Percentiles rank a stretch among this genome's conserved stretches.
Evolutionary conservation across 2,888 invertebrate genomes (phyloP).

Genomic region (Pollenia amentaria): DNA sequence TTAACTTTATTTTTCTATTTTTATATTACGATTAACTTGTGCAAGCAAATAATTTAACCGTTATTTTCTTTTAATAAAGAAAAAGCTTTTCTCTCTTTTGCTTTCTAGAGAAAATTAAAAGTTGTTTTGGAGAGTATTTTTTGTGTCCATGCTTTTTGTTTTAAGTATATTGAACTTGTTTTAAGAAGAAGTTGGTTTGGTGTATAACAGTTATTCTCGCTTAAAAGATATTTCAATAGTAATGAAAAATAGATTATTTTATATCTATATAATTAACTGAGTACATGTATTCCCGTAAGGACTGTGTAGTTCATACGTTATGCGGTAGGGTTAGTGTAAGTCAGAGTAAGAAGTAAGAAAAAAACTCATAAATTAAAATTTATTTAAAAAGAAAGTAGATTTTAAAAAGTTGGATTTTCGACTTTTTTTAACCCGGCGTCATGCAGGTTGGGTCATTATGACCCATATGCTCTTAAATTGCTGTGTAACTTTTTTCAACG

Average conservation of each 20-base stretch:
- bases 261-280: background rate
- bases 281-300: background rate
- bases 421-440: too few relatives aligned
- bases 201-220: slow-evolving; percentile 54
- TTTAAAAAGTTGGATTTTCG: too few relatives aligned
- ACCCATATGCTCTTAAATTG: too few relatives aligned
- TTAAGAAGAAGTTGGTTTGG: background rate
- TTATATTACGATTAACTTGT: background rate
- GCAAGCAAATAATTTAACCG: background rate
- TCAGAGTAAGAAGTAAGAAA: slow-evolving; percentile 24
- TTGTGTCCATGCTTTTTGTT: background rate
- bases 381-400: too few relatives aligned
- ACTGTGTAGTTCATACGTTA: slow-evolving; percentile 22
- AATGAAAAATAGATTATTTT: slow-evolving; percentile 5
- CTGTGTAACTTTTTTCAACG: too few relatives aligned
- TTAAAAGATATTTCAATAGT: background rate
- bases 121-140: background rate
- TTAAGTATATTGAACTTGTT: background rate
- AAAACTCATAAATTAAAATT: background rate
- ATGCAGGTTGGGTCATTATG: too few relatives aligned
- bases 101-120: background rate
- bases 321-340: slow-evolving; percentile 59
- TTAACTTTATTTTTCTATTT: background rate
- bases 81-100: slow-evolving; percentile 9
- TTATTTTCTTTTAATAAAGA: background rate